Conservation (phyloP, 2,797 vertebrate genomes). For the Ciconia nigra region DNA sequence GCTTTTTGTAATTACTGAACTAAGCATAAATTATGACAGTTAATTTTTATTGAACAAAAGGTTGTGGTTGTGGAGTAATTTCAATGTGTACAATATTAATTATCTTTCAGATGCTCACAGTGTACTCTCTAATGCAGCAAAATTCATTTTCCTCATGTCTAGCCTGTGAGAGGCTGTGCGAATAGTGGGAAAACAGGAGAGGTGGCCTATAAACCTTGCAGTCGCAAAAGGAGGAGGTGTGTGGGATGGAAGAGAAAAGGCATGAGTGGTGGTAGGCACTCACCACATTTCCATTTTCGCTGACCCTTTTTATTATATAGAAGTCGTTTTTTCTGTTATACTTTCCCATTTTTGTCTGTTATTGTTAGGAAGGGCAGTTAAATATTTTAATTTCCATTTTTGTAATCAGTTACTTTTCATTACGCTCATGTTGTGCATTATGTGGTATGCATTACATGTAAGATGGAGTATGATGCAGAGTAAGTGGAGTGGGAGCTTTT, state of each 20-base stretch:
- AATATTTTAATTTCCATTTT: not conserved
- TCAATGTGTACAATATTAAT: not conserved
- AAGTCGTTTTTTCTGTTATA: not conserved
- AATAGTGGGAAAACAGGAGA: not conserved
- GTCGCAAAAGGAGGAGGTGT: not conserved
- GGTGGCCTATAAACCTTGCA: not conserved
- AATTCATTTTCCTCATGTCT: not conserved
- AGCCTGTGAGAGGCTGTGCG: not conserved
- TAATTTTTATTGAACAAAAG: not conserved
- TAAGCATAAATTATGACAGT: not conserved
- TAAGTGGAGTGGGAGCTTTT: not conserved
- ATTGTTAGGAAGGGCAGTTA: not conserved
- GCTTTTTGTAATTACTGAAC: not conserved
- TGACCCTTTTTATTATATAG: not conserved
- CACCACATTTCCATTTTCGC: not conserved
- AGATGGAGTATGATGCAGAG: not conserved
- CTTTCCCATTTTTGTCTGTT: not conserved
- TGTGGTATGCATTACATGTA: rapidly evolving
- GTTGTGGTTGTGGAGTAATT: not conserved
- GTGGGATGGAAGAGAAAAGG: not conserved
- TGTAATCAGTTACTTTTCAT: not conserved
- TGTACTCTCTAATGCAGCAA: not conserved
- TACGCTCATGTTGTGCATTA: not conserved
- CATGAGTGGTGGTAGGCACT: not conserved
- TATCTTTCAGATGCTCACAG: not conserved